phyloP scores from a whole-genome alignment of 2,888 invertebrate genomes.

The Spodoptera littoralis region DNA sequence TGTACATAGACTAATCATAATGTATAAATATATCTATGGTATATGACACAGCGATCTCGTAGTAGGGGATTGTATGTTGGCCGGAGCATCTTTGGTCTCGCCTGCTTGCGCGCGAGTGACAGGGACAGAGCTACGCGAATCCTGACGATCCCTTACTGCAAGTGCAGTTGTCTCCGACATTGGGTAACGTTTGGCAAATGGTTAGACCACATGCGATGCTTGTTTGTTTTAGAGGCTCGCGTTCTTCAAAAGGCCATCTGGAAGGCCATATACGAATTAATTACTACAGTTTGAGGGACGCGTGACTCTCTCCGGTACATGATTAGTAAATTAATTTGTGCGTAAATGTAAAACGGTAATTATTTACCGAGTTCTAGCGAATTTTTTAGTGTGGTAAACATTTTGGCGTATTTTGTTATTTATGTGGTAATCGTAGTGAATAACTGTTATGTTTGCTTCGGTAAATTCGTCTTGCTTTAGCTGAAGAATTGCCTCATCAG shows the following conservation, averaged over 20 bases:
- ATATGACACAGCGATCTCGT: slow-evolving; percentile 57
- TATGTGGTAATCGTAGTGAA: slow-evolving; percentile 78
- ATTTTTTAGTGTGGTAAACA: slow-evolving; percentile 85
- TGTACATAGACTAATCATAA: slow-evolving; percentile 77
- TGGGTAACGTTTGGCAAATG: slow-evolving; percentile 75
- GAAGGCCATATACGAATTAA: slow-evolving; percentile 78
- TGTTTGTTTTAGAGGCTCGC: slow-evolving; percentile 72
- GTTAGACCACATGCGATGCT: slow-evolving; percentile 82
- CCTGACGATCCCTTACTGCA: slow-evolving; percentile 51
- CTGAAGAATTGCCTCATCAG: slow-evolving; percentile 58
- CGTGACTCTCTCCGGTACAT: slow-evolving; percentile 67
- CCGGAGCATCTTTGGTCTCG: slow-evolving; percentile 22
- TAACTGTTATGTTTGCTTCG: slow-evolving; percentile 84
- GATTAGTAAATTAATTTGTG: slow-evolving; percentile 80
- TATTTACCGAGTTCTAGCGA: slow-evolving; percentile 77
- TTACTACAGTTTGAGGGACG: slow-evolving; percentile 66
- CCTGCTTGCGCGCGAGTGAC: slow-evolving; percentile 9
- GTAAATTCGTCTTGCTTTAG: slow-evolving; percentile 54
- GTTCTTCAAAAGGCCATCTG: slow-evolving; percentile 66
- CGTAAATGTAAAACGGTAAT: slow-evolving; percentile 62
- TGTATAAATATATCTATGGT: slow-evolving; percentile 68
- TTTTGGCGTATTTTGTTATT: slow-evolving; percentile 80
- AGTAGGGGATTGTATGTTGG: slow-evolving; percentile 49
- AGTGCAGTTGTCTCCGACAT: slow-evolving; percentile 56
- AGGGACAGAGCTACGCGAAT: slow-evolving; percentile 12